These are phyloP conservation scores for Lottia scabra DNA, from an alignment of 2,888 invertebrate species.

Conservation along the genomic window DNA sequence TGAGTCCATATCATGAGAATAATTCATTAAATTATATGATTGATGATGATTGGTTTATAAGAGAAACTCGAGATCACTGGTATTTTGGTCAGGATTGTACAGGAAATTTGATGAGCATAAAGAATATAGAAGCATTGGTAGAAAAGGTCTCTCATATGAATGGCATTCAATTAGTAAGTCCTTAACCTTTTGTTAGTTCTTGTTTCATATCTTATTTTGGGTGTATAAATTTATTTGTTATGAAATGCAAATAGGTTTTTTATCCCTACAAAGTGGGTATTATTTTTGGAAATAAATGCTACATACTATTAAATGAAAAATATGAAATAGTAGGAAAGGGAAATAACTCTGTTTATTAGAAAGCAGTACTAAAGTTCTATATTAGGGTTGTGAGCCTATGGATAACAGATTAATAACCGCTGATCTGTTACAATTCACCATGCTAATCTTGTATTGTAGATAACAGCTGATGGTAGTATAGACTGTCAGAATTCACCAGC, in stretches of 20 bases:
- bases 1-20: conserved; percentile 94
- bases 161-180: conserved; percentile 53
- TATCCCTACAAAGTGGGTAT: too few species aligned
- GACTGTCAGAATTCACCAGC: conserved; percentile 88
- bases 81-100: conserved; percentile 87
- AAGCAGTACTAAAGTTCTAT: too few species aligned
- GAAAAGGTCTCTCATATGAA: conserved; percentile 25
- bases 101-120: conserved; percentile 82
- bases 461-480: conserved; percentile 95
- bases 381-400: too few species aligned
- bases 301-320: too few species aligned
- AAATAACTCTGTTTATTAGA: not conserved
- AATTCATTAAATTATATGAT: conserved; percentile 82
- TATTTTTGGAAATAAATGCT: too few species aligned
- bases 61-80: conserved; percentile 84
- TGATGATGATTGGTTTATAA: conserved; percentile 83
- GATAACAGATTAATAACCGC: too few species aligned
- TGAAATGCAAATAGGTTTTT: too few species aligned
- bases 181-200: too few species aligned
- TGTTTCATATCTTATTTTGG: not conserved
- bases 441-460: conserved; percentile 68
- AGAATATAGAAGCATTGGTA: conserved; percentile 77
- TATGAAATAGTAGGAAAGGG: not conserved
- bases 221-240: not conserved
- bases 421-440: too few species aligned